phyloP scores from a whole-genome alignment of 2,797 vertebrate species.

The Pseudotriccus pelzelni region DNA sequence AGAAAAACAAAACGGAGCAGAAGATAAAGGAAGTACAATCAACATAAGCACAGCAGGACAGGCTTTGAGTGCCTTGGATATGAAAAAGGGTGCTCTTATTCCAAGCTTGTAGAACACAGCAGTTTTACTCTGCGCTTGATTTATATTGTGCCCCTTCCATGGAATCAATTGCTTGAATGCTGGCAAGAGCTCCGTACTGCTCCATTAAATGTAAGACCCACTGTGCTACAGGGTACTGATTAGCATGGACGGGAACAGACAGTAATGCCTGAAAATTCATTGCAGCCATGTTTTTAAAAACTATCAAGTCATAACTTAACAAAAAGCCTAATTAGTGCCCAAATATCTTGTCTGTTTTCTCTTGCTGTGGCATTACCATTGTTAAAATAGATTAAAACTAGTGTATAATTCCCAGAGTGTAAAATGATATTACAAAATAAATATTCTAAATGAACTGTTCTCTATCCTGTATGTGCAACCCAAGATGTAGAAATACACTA shows the following conservation, averaged over 20 bases:
- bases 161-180: constrained; percentile 55
- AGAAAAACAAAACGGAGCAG: constrained; percentile 1
- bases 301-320: constrained; percentile 6
- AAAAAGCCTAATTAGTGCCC: constrained; percentile 36
- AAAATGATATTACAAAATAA: constrained; percentile 52
- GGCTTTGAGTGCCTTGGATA: constrained; percentile 18
- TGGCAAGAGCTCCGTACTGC: not conserved
- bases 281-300: constrained; percentile 12
- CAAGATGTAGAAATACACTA: not conserved
- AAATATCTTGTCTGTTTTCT: constrained; percentile 37
- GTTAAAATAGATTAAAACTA: constrained; percentile 51
- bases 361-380: not conserved
- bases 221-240: constrained; percentile 42
- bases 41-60: constrained; percentile 55
- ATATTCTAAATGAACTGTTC: constrained; percentile 36
- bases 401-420: constrained; percentile 19
- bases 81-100: constrained; percentile 51
- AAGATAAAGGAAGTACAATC: constrained; percentile 53
- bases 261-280: constrained; percentile 3
- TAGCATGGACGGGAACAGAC: constrained; percentile 16
- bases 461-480: not conserved
- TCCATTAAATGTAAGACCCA: constrained; percentile 51
- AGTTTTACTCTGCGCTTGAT: constrained; percentile 45
- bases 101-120: constrained; percentile 33
- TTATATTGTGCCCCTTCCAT: constrained; percentile 60